A percentile compares a stretch with the other conserved stretches of the same genome.
Conservation (phyloP, 2,113 vertebrate genomes). For the Solenodon paradoxus region DNA sequence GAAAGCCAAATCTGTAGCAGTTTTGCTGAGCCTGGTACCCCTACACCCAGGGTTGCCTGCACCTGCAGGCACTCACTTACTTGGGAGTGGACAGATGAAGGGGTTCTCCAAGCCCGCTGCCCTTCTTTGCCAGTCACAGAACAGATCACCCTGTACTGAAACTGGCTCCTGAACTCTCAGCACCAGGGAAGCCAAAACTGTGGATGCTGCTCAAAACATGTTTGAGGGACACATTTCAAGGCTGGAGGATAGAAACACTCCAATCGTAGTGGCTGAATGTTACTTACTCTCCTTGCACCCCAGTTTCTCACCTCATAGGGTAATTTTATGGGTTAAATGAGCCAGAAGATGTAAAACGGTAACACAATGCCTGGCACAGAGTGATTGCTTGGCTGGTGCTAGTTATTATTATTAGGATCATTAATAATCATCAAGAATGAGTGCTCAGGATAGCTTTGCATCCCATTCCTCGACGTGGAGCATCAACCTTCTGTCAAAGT, state of each 20-base stretch:
- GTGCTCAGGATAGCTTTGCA: neutral
- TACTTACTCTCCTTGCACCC: neutral
- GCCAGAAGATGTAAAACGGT: neutral
- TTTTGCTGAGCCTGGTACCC: neutral
- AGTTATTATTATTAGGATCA: neutral
- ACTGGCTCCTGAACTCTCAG: neutral
- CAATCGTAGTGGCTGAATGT: neutral
- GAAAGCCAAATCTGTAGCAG: neutral
- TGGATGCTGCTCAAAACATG: neutral
- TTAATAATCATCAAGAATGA: neutral
- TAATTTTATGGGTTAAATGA: neutral
- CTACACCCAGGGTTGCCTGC: neutral
- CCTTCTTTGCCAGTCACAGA: neutral
- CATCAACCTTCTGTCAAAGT: neutral
- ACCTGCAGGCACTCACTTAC: neutral
- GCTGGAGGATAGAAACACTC: neutral
- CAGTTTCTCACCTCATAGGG: neutral
- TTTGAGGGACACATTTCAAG: neutral
- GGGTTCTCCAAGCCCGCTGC: neutral
- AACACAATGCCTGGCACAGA: neutral
- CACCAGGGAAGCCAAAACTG: neutral
- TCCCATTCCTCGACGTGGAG: neutral
- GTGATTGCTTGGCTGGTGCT: neutral
- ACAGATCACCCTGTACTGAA: neutral
- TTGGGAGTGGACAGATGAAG: neutral